Percentiles rank a stretch among this genome's conserved stretches.
These are phyloP conservation scores for Equus quagga DNA, from an alignment of 2,113 vertebrate genomes.

Conservation along the genomic window DNA sequence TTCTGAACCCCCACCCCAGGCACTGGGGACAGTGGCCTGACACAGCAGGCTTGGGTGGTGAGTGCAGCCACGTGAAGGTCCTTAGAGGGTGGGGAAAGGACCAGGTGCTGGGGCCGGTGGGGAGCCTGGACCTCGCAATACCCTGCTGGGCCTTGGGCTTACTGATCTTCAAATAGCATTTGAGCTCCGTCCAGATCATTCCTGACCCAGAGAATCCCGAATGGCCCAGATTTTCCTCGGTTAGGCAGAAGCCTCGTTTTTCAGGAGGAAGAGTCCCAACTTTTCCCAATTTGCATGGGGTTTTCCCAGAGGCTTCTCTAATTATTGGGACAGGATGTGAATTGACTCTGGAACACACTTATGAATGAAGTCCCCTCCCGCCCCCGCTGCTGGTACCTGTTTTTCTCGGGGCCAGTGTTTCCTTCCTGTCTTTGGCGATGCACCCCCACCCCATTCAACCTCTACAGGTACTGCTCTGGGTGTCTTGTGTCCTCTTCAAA, in stretches of 20 bases:
- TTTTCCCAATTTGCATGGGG: not conserved
- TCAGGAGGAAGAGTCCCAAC: not conserved
- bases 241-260: not conserved
- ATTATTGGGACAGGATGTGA: too few relatives aligned
- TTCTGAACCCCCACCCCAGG: not conserved
- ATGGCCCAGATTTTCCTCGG: fast-evolving
- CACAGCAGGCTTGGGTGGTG: not conserved
- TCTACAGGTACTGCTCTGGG: fast-evolving
- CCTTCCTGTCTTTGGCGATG: not conserved
- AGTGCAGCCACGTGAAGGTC: not conserved
- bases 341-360: not conserved
- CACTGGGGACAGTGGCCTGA: not conserved
- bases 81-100: not conserved
- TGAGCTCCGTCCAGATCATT: not conserved
- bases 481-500: not conserved
- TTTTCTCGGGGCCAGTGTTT: not conserved
- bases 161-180: not conserved
- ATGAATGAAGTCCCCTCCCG: not conserved
- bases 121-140: not conserved
- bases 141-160: not conserved
- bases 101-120: not conserved
- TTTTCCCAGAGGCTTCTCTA: not conserved
- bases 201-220: not conserved
- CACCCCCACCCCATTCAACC: not conserved
- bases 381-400: not conserved